These are phyloP conservation scores for Salvelinus sp. DNA, from an alignment of 2,113 vertebrate genomes.

Conservation along the genomic window DNA sequence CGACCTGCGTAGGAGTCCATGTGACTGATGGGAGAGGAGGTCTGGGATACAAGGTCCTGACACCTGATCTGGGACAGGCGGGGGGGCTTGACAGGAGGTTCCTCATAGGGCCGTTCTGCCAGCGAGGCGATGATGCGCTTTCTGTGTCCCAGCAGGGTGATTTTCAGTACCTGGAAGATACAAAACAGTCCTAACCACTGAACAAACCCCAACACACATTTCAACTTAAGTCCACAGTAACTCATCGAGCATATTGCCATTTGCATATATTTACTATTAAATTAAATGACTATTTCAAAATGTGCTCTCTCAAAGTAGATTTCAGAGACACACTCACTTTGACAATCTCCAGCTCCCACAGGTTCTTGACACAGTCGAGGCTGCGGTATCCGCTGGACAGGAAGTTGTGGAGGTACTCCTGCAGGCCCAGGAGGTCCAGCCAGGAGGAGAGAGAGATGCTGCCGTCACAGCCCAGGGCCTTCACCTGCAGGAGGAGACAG, in stretches of 20 bases:
- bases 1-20: constrained; percentile 80
- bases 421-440: constrained; percentile 90
- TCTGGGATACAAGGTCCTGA: constrained; percentile 86
- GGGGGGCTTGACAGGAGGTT: constrained; percentile 93
- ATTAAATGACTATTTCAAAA: background rate
- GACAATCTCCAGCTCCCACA: constrained; percentile 98
- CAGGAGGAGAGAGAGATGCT: constrained; percentile 87
- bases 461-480: constrained; percentile 87
- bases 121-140: constrained; percentile 94
- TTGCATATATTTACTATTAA: background rate
- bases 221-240: no score
- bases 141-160: constrained; percentile 90
- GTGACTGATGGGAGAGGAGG: constrained; percentile 82
- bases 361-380: constrained; percentile 93
- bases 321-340: constrained; percentile 72
- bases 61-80: constrained; percentile 95
- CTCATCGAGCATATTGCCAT: no score
- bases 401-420: constrained; percentile 92
- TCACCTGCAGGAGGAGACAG: constrained; percentile 76
- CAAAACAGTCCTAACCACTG: background rate
- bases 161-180: constrained; percentile 86
- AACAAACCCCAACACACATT: background rate
- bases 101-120: constrained; percentile 90
- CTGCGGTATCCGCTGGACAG: constrained; percentile 92
- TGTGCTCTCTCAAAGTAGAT: background rate